phyloP scores from a whole-genome alignment of 2,113 vertebrate species.

The Lutjanus erythropterus region DNA sequence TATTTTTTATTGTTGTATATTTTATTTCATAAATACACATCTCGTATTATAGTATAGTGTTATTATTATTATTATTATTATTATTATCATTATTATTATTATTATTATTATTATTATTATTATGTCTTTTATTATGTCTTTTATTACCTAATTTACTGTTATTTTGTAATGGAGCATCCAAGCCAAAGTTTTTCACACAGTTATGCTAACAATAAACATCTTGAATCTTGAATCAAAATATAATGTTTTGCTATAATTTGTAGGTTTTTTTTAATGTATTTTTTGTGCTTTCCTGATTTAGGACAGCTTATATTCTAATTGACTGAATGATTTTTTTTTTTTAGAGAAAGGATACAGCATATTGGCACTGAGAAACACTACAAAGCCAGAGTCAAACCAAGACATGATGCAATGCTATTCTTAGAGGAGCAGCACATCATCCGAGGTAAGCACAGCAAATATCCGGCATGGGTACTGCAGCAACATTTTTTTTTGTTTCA shows the following conservation, averaged over 20 bases:
- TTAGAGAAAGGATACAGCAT: neutral
- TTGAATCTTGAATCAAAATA: too few relatives aligned
- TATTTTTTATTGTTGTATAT: too few relatives aligned
- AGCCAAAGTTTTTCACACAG: too few relatives aligned
- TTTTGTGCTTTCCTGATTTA: neutral
- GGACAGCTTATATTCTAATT: neutral
- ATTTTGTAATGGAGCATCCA: too few relatives aligned
- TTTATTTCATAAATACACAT: too few relatives aligned
- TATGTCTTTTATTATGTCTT: too few relatives aligned
- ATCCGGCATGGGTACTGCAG: slow-evolving; percentile 35
- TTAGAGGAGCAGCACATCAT: slow-evolving; percentile 28
- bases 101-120: too few relatives aligned
- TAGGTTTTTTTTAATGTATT: neutral
- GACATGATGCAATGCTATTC: slow-evolving; percentile 21
- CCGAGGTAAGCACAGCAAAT: slow-evolving; percentile 31
- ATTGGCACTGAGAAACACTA: slow-evolving; percentile 9
- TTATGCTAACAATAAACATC: too few relatives aligned
- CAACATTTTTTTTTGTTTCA: slow-evolving; percentile 39
- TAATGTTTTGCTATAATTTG: neutral
- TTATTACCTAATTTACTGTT: too few relatives aligned
- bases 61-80: too few relatives aligned
- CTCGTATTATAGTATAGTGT: too few relatives aligned
- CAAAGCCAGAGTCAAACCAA: slow-evolving; percentile 22
- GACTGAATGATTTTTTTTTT: neutral
- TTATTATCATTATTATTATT: too few relatives aligned